Evolutionary conservation across 1,140 invertebrate genomes (phyloP), one percentile per base, ranked within the genome.

Genomic region (Hestina assimilis): DNA sequence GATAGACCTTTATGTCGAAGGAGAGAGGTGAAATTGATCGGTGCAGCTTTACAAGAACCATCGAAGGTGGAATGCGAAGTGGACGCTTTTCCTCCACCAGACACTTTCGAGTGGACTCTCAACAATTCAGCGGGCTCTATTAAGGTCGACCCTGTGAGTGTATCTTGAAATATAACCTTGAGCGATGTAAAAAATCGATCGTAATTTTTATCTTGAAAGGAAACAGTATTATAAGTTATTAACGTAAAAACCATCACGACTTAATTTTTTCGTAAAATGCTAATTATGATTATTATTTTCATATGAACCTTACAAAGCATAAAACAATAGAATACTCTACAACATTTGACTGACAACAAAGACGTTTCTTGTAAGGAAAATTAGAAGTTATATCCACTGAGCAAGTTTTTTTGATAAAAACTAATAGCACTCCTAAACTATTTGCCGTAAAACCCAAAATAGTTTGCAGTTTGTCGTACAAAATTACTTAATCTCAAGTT

Each of bases 51-150:
- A 41, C 92, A 94, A 71, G 96, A 97, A 81, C 92, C 93, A 20
- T 94, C 94, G 0, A 92, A 92, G 63, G 92, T 97, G 35, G 85
- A 93, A 45, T 98, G 96, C 81, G 93, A 94, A 87, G 96, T 97
- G 9, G 95, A 96, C 65, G 93, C 96, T 8, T 96, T 94, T 83
- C 96, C 96, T 9, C 91, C 93, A 8, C 94, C 95, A 12, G 92
- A 94, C 59, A 93, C 91, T 50, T 97, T 97, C 81, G 93, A 94
- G 59, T 97, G 96, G 96, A 93, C 94, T 20, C 96, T 97, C 79
- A 97, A 97, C 85, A 96, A 95, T 83, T 95, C 95, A 2, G 93
- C 94, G 8, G 94, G 95, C 65, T 93, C 92, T 53, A 91, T 93
- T 45, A 94, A 96, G 68, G 93, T 96, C 20, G 80, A 88, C 60